These are phyloP conservation scores for Pristis pectinata DNA, from an alignment of 2,797 vertebrate species.

Conservation along the genomic window DNA sequence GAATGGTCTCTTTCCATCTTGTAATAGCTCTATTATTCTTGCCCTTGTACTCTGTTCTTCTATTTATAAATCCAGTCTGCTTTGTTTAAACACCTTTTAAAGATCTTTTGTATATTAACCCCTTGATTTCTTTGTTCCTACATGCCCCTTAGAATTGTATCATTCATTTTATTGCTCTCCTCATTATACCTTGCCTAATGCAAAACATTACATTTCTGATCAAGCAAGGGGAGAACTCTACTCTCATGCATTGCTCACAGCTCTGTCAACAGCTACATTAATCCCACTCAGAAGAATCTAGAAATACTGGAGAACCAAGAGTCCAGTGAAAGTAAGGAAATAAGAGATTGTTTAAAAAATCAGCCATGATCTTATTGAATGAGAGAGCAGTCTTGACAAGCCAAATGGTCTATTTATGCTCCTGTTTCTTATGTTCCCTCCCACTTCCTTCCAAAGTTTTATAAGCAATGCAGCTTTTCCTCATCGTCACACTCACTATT, in stretches of 20 bases:
- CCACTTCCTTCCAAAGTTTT: neutral
- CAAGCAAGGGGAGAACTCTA: neutral
- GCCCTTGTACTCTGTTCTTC: neutral
- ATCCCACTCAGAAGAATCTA: neutral
- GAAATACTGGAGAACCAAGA: too few relatives aligned
- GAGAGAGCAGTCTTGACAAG: too few relatives aligned
- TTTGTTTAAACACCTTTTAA: neutral
- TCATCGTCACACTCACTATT: neutral
- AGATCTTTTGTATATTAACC: neutral
- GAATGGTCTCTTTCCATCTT: too few relatives aligned
- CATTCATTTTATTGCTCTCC: neutral
- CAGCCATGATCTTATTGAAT: too few relatives aligned
- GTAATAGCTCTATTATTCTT: neutral
- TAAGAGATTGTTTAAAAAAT: too few relatives aligned
- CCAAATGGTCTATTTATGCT: too few relatives aligned
- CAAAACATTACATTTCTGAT: neutral
- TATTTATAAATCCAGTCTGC: neutral
- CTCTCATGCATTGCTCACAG: neutral
- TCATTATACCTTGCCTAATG: neutral
- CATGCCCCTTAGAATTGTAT: neutral
- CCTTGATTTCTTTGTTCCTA: neutral
- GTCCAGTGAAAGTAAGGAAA: too few relatives aligned
- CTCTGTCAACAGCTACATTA: neutral
- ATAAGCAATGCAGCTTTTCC: neutral
- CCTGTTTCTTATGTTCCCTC: too few relatives aligned